Conservation (phyloP, 2,888 invertebrate genomes). For the Omphaloscelis lunosa region DNA sequence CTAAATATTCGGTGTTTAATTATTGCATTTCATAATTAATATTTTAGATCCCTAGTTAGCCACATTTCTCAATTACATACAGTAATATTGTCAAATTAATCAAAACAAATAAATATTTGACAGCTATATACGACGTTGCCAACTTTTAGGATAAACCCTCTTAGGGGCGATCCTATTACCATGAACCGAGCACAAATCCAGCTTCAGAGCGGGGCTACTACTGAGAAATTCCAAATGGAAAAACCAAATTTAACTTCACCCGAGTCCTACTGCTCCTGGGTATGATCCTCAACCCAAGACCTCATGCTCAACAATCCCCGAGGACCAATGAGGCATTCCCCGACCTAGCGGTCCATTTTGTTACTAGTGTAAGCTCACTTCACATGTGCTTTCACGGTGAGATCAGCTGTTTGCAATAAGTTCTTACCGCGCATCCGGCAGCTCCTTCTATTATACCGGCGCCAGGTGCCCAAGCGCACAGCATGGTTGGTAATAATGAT, state of each 20-base stretch:
- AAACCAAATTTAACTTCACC: neutral
- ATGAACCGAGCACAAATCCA: neutral
- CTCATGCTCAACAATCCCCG: neutral
- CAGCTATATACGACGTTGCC: too few relatives aligned
- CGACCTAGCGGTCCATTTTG: neutral
- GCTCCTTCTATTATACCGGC: constrained; percentile 7
- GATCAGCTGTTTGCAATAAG: neutral
- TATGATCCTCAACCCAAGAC: too few relatives aligned
- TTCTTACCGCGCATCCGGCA: constrained; percentile 19
- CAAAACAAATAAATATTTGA: too few relatives aligned
- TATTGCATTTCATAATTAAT: too few relatives aligned
- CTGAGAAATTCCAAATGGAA: too few relatives aligned
- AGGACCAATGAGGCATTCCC: neutral
- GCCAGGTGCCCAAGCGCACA: constrained; percentile 10
- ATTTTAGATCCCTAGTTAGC: too few relatives aligned
- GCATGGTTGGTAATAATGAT: neutral
- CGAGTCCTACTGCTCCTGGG: neutral
- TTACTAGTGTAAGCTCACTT: too few relatives aligned
- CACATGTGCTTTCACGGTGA: too few relatives aligned
- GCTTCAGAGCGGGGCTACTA: neutral
- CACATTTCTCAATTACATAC: too few relatives aligned
- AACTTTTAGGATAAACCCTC: too few relatives aligned
- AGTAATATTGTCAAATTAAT: too few relatives aligned
- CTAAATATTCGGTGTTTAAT: too few relatives aligned
- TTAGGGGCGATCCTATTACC: neutral